Conservation (phyloP, 2,113 vertebrate species). For the Apodemus sylvaticus region DNA sequence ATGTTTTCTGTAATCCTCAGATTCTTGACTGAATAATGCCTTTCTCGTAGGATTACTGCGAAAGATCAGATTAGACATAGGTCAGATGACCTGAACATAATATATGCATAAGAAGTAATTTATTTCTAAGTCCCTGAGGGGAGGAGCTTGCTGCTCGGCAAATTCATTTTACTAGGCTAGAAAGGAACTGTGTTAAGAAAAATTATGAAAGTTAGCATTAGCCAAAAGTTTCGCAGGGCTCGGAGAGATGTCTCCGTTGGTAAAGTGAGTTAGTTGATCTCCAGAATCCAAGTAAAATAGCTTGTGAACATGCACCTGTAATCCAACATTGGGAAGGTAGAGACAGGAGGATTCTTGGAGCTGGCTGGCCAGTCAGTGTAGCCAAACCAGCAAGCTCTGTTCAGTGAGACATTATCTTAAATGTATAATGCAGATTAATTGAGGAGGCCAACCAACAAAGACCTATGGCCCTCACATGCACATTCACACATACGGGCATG, state of each 20-base stretch:
- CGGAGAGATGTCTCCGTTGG: too few species aligned
- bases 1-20: conserved; percentile 5
- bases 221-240: not conserved
- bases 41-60: not conserved
- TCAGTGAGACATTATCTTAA: not conserved
- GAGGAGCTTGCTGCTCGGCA: not conserved
- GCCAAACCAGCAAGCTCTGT: not conserved
- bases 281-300: too few species aligned
- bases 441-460: not conserved
- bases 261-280: not conserved
- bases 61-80: not conserved
- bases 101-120: not conserved
- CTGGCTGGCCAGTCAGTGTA: not conserved
- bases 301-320: not conserved
- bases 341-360: not conserved
- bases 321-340: not conserved
- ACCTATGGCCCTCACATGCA: not conserved
- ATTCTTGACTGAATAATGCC: not conserved
- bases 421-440: too few species aligned
- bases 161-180: conserved; percentile 5
- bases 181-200: not conserved
- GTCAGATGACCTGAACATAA: not conserved
- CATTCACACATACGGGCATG: too few species aligned
- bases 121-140: not conserved
- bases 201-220: not conserved